Evolutionary conservation across 1,140 invertebrate genomes (phyloP), one percentile per base, ranked within the genome.

Genomic region (Lordiphosa mommai): DNA sequence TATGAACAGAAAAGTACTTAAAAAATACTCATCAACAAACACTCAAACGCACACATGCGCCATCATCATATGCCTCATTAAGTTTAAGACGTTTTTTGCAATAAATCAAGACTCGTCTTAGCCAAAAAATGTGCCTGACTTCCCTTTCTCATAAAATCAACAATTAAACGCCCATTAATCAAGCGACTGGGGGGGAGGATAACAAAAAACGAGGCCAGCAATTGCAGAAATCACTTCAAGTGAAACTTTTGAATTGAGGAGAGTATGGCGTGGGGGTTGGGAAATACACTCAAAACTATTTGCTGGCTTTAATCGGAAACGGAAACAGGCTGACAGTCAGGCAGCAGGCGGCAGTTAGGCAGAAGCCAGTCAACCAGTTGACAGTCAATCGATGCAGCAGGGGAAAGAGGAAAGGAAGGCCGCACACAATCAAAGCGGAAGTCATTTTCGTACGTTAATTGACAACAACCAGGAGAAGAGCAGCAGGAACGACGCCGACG

Each of bases 371-470:
- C 44, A 48, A 43, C 8, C 29, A 23, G 37, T 20, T 43, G 40
- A 43, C 40, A 43, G 40, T 43, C 40, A 43, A 43, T 43, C 40
- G 40, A 43, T 43, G 40, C 40, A 43, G 13, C 14, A 4, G 4
- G 8, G 29, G 1, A 6, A 7, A 5, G 13, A 12, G 30, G 10
- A 14, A 13, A 30, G 27, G 13, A 32, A 33, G 58, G 49, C 40
- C 65, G 63, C 72, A 79, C 69, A 79, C 69, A 84, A 85, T 85
- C 79, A 84, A 77, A 65, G 73, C 79, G 79, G 79, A 84, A 84
- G 79, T 84, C 79, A 84, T 84, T 84, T 85, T 84, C 79, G 79
- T 85, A 85, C 79, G 79, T 84, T 84, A 84, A 84, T 84, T 84
- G 79, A 84, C 79, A 84, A 84, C 63, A 61, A 72, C 43, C 50